Evolutionary conservation across 1,140 invertebrate genomes (phyloP).

Genomic region (Euura lappo): DNA sequence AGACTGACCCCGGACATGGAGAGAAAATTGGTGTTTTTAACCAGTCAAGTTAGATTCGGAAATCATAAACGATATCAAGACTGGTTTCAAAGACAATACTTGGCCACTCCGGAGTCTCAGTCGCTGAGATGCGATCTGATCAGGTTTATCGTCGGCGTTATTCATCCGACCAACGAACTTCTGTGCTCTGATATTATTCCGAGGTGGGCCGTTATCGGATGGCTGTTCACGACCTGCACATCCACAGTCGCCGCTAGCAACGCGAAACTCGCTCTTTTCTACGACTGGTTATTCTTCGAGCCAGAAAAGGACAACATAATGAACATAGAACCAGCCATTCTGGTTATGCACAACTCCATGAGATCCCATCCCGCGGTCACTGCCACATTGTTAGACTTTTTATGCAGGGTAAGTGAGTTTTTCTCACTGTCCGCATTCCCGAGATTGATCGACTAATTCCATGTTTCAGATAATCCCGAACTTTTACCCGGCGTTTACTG

Average conservation of each 20-base stretch:
- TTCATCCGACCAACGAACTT: slow-evolving; percentile 97
- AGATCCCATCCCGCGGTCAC: slow-evolving; percentile 94
- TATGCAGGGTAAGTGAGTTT: slow-evolving; percentile 75
- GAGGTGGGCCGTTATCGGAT: slow-evolving; percentile 97
- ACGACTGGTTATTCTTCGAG: slow-evolving; percentile 98
- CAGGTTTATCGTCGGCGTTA: slow-evolving; percentile 95
- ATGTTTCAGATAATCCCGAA: slow-evolving; percentile 86
- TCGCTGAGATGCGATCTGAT: slow-evolving; percentile 95
- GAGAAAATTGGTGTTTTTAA: slow-evolving; percentile 91
- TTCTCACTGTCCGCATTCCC: not conserved
- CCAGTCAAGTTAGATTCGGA: slow-evolving; percentile 93
- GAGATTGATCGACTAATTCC: slow-evolving; percentile 24
- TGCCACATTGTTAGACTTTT: slow-evolving; percentile 92
- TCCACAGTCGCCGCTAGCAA: slow-evolving; percentile 93
- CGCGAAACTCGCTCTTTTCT: slow-evolving; percentile 95
- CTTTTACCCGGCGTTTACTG: slow-evolving; percentile 84
- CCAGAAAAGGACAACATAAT: slow-evolving; percentile 97
- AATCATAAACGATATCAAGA: slow-evolving; percentile 98
- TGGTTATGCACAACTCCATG: slow-evolving; percentile 98
- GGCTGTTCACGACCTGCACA: slow-evolving; percentile 96
- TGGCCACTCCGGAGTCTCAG: slow-evolving; percentile 96
- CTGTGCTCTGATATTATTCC: slow-evolving; percentile 98
- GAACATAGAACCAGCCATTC: slow-evolving; percentile 98
- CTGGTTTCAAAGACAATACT: slow-evolving; percentile 97
- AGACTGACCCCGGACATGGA: slow-evolving; percentile 97